Base-by-base conservation (phyloP, 1,140 invertebrate species). In the Stegodyphus mimosarum region DNA sequence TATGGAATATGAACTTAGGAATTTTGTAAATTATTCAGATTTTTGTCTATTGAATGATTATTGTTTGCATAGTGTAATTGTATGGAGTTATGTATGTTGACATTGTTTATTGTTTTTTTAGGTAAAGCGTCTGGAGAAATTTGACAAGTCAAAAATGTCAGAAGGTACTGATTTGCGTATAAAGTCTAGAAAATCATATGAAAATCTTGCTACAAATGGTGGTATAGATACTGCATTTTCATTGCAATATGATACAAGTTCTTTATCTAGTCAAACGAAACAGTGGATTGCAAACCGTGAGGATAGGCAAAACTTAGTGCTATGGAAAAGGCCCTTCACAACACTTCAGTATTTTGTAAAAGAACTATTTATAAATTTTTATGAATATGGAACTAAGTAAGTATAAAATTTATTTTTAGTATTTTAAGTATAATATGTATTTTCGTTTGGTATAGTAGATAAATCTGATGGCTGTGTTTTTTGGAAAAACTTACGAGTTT, bases 251-350 rank as follows among this genome's bases (percentile, higher is more conserved):
- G 77, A 72, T 51, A 11, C 86, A 6, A 71, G 71, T 52, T 63
- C 55, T n/a, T 63, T 81, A 9, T 79, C 79, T 11, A 83, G 17
- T 77, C 77, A 83, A 66, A 63, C 71, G 9, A 83, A 76, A 18
- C 60, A 70, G n/a, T 77, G 64, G 74, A 84, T 85, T 6, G 83
- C 67, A 13, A 18, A 17, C 15, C 52, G 69, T 70, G 87, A 90
- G 73, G 92, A 92, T 87, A 87, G 92, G 53, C 90, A 91, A 89
- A 93, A 93, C 88, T 90, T 98, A 87, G 96, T 97, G 53, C 89
- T 99, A 81, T 98, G 96, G 96, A 93, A 94, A 89, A 93, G 93
- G 89, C 97, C 97, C 49, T 89, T 98, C 71, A 93, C 92, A 85
- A 98, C 96, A 11, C 87, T 96, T 60, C 94, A 95, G 89, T 98